Evolutionary conservation across 2,888 invertebrate genomes (phyloP), one percentile per base, ranked within the genome.

Genomic region (Yponomeuta cagnagella): DNA sequence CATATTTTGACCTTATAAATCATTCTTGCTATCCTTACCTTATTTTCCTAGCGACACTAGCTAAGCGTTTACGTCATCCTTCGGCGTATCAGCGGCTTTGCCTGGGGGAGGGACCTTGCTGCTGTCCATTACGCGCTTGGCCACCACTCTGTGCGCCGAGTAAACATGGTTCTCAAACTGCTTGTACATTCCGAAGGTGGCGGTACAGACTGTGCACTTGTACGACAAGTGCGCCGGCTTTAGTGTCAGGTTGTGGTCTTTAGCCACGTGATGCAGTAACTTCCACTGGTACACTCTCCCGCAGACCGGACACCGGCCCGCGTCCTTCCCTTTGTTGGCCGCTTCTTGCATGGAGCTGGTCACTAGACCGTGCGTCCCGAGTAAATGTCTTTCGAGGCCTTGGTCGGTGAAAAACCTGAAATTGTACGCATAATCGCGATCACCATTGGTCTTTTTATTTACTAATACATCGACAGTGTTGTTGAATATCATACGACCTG

Each of bases 291-390:
- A 98, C 76, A 97, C 97, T 92, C 97, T 95, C 86, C 98, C 97
- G 92, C 98, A 98, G 69, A 98, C 96, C 72, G 98, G 98, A 94
- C 98, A 98, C 74, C 98, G 94, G 71, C 98, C 98, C 70, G 97
- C 96, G 87, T 98, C 98, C 85, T 97, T 97, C 78, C 97, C 97
- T 85, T 96, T 97, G 84, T 98, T 98, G 66, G 98, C 98, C 68
- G 98, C 97, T 83, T 97, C 97, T 84, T 98, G 97, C 97, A 98
- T 97, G 78, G 98, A 98, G 76, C 97, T 97, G 71, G 98, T 98
- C 63, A 98, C 98, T 73, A 98, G 94, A 67, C 98, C 98, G 84
- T 98, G 98, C 48, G 97, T 96, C 74, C 98, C 98, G 74, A 98
- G 93, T 79, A 98, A 93, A 93, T 99, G 99, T 79, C 99, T 94